Evolutionary conservation across 2,888 invertebrate genomes (phyloP).

Genomic region (Nomada fucata): DNA sequence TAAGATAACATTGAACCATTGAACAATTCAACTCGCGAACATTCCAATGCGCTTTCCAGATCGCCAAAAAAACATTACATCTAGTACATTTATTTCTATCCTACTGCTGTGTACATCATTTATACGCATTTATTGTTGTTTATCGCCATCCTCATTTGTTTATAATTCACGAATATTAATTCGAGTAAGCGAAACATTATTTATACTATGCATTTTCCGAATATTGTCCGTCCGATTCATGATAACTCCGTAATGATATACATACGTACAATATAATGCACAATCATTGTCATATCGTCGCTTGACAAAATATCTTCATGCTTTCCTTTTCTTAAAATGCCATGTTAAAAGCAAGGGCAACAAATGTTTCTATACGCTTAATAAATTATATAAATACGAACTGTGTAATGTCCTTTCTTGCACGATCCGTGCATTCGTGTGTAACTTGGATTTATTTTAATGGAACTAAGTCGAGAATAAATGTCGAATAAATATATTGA

Average conservation of each 20-base stretch:
- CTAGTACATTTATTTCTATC: slow-evolving; percentile 21
- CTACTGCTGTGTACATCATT: slow-evolving; percentile 35
- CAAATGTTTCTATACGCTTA: slow-evolving; percentile 46
- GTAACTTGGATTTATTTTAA: slow-evolving; percentile 13
- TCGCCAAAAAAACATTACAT: slow-evolving; percentile 22
- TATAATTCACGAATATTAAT: slow-evolving; percentile 36
- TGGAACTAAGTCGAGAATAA: slow-evolving; percentile 14
- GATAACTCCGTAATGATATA: slow-evolving; percentile 3
- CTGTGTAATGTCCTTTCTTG: not conserved
- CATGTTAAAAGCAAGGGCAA: not conserved
- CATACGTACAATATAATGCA: slow-evolving; percentile 9
- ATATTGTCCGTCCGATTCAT: slow-evolving; percentile 50
- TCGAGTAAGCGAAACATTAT: slow-evolving; percentile 46
- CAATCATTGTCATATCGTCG: slow-evolving; percentile 5
- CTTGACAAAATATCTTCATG: slow-evolving; percentile 10
- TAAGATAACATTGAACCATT: slow-evolving; percentile 9
- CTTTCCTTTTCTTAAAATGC: not conserved
- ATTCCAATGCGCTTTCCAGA: slow-evolving; percentile 43
- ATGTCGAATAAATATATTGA: not conserved
- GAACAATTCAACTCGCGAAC: slow-evolving; percentile 15
- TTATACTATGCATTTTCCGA: slow-evolving; percentile 30
- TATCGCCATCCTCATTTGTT: slow-evolving; percentile 48
- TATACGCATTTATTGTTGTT: slow-evolving; percentile 43
- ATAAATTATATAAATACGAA: slow-evolving; percentile 28
- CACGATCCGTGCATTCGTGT: not conserved